These are phyloP conservation scores for Lophochroa leadbeateri DNA, from an alignment of 2,113 vertebrate genomes.

Conservation along the genomic window DNA sequence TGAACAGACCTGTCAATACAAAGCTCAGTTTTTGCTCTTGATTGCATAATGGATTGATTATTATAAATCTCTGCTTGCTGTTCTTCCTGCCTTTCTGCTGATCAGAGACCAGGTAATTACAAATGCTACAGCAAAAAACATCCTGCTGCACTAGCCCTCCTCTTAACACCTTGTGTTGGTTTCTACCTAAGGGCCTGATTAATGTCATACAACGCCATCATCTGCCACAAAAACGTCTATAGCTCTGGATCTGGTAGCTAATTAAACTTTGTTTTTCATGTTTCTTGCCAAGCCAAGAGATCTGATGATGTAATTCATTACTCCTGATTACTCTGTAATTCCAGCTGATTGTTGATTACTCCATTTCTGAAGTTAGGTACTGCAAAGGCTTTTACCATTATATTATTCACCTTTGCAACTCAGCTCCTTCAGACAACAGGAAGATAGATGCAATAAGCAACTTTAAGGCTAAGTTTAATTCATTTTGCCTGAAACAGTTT, in stretches of 20 bases:
- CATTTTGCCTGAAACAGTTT: slow-evolving; percentile 74
- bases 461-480: slow-evolving; percentile 69
- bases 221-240: neutral
- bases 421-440: neutral
- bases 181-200: neutral
- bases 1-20: neutral
- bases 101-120: slow-evolving; percentile 11
- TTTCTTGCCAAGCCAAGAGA: slow-evolving; percentile 18
- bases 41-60: neutral
- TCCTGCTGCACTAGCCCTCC: neutral
- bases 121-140: neutral
- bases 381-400: neutral
- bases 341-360: slow-evolving; percentile 47
- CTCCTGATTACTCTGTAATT: slow-evolving; percentile 61
- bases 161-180: neutral
- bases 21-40: neutral
- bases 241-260: neutral
- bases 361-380: slow-evolving; percentile 34
- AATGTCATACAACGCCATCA: neutral
- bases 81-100: slow-evolving; percentile 26
- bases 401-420: slow-evolving; percentile 32
- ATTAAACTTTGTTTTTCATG: neutral
- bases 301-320: slow-evolving; percentile 1
- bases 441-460: slow-evolving; percentile 46
- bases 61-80: neutral